phyloP scores from a whole-genome alignment of 2,113 vertebrate species.

The Piliocolobus tephrosceles region DNA sequence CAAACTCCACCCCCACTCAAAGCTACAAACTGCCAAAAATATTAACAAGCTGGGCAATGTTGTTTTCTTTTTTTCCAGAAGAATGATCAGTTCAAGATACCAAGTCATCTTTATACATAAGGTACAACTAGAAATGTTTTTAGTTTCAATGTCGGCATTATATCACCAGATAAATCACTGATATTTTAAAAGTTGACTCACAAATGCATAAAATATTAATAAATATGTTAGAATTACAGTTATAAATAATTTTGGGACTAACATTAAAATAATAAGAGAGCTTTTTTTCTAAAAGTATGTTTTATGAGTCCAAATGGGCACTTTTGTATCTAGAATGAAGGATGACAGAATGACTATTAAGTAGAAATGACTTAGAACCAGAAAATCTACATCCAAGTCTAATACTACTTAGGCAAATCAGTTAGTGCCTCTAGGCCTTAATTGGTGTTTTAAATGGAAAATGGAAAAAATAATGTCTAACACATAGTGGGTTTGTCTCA shows the following conservation, averaged over 20 bases:
- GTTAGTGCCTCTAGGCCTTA: not conserved
- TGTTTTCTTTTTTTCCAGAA: not conserved
- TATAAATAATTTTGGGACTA: conserved; percentile 5
- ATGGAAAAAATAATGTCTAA: not conserved
- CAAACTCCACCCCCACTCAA: not conserved
- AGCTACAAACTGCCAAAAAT: not conserved
- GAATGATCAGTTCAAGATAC: not conserved
- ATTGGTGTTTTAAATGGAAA: not conserved
- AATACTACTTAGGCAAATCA: not conserved
- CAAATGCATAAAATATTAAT: not conserved
- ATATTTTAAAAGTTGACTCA: not conserved
- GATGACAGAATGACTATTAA: not conserved
- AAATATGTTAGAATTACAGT: not conserved
- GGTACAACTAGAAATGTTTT: not conserved
- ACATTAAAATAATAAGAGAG: not conserved
- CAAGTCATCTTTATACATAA: not conserved
- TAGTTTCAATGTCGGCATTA: not conserved
- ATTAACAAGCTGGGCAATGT: not conserved
- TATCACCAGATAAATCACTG: not conserved
- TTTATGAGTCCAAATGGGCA: not conserved
- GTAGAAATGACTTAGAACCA: not conserved
- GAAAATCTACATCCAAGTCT: not conserved
- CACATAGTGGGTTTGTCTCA: not conserved
- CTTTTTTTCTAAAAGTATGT: not conserved
- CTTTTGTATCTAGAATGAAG: not conserved